Evolutionary conservation across 2,797 vertebrate species (phyloP).

Genomic region (Buphagus erythrorhynchus): DNA sequence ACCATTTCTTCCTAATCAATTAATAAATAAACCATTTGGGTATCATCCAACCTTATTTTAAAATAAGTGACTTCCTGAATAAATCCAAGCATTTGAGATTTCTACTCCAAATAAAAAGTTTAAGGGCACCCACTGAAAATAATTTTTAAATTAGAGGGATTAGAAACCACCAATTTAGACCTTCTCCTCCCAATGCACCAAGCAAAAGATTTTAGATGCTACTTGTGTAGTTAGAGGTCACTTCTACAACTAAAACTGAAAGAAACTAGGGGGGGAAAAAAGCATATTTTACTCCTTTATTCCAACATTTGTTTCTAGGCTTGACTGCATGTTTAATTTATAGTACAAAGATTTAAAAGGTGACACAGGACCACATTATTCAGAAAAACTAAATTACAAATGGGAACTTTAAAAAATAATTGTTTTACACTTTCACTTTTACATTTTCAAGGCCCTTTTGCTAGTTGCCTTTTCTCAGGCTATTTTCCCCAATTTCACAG

Average conservation of each 20-base stretch:
- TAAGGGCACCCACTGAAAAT: neutral
- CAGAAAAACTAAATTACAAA: neutral
- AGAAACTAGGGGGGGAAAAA: neutral
- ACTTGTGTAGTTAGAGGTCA: neutral
- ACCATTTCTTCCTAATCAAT: neutral
- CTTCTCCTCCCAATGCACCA: neutral
- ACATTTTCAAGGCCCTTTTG: neutral
- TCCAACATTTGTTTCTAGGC: neutral
- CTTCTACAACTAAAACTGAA: neutral
- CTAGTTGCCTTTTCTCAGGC: neutral
- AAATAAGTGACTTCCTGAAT: neutral
- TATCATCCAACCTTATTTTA: neutral
- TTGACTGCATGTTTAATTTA: neutral
- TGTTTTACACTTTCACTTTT: neutral
- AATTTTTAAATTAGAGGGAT: neutral
- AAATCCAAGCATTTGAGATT: neutral
- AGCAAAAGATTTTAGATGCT: neutral
- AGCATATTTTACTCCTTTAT: neutral
- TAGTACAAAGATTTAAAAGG: neutral
- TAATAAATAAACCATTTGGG: neutral
- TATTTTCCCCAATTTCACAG: neutral
- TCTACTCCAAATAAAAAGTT: neutral
- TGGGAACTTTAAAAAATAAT: neutral
- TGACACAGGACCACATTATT: neutral
- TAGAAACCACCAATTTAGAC: neutral